phyloP scores from a whole-genome alignment of 2,888 invertebrate species.

The Augiades crinisus region DNA sequence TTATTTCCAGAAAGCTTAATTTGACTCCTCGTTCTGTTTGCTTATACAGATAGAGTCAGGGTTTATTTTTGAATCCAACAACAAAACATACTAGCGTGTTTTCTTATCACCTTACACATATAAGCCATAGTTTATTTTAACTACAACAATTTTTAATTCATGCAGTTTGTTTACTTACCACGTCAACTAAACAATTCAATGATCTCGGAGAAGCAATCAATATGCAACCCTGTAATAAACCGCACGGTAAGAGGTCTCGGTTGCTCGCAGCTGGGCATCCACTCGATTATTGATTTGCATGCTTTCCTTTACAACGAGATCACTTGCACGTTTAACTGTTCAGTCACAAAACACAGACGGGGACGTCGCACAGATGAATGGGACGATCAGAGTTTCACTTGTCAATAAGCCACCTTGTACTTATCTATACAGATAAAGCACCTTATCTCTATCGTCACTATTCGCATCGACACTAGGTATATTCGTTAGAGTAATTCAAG shows the following conservation, averaged over 20 bases:
- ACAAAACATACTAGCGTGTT: slow-evolving; percentile 1
- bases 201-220: slow-evolving; percentile 67
- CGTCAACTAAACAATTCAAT: slow-evolving; percentile 53
- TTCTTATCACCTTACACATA: too few relatives aligned
- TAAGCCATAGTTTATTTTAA: too few relatives aligned
- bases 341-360: slow-evolving; percentile 62
- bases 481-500: slow-evolving; percentile 17
- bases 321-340: slow-evolving; percentile 63
- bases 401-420: slow-evolving; percentile 67
- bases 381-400: slow-evolving; percentile 72
- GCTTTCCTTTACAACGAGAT: slow-evolving; percentile 59
- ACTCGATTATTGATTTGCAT: slow-evolving; percentile 73
- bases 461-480: slow-evolving; percentile 25
- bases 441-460: slow-evolving; percentile 51
- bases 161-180: slow-evolving; percentile 51
- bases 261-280: slow-evolving; percentile 57
- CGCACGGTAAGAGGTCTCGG: slow-evolving; percentile 59
- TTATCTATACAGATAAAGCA: slow-evolving; percentile 43
- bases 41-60: not conserved
- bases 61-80: not conserved
- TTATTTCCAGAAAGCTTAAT: slow-evolving; percentile 16
- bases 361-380: slow-evolving; percentile 57
- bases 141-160: not conserved
- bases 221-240: slow-evolving; percentile 68
- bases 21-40: slow-evolving; percentile 9